Evolutionary conservation across 2,888 invertebrate genomes (phyloP), one percentile per base, ranked within the genome.

Genomic region (Galeopsomyia nigrocyanea): DNA sequence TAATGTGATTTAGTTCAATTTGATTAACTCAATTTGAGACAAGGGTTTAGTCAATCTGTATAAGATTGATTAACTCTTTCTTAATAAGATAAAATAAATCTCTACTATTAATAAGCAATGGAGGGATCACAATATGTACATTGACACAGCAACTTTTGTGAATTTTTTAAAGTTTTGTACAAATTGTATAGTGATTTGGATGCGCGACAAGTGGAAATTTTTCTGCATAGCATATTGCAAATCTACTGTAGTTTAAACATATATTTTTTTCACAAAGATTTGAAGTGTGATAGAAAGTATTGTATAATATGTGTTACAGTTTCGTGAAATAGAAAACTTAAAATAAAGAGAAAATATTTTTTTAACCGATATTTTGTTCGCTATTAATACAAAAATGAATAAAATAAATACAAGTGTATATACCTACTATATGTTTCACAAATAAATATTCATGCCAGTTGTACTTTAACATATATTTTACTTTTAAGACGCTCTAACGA

Each of bases 121-220:
- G 22, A 65, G 21, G 39, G 17, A 62, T 60, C 17, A 31, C 9
- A 55, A 50, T 70, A 56, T 67, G 58, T 47, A 60, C 39, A 13
- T 72, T 60, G 56, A 53, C 68, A 39, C 7, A 21, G 56, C 53
- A 21, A 68, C 57, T 56, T 56, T 63, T 72, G 63, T 72, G 58
- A 72, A 31, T 17, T 55, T 61, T 61, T 61, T 5, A 49, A 31
- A 51, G 26, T 21, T 53, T 69, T 69, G 56, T 69, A 69, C 63
- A 69, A 63, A 63, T 56, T 57, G 57, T 69, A 49, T 56, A 62
- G 50, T 50, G 62, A 69, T 50, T 62, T 56, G 26, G 47, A 47
- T 61, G 53, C 31, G 26, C 22, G 47, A 53, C 22, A 53, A 51
- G 55, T 57, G 47, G 1, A 31, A 31, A 47, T 56, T 39, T 39